Percentiles rank a stretch among this genome's conserved stretches.
These are phyloP conservation scores for Scomberomorus guttatus DNA, from an alignment of 2,797 vertebrate species.

Conservation along the genomic window DNA sequence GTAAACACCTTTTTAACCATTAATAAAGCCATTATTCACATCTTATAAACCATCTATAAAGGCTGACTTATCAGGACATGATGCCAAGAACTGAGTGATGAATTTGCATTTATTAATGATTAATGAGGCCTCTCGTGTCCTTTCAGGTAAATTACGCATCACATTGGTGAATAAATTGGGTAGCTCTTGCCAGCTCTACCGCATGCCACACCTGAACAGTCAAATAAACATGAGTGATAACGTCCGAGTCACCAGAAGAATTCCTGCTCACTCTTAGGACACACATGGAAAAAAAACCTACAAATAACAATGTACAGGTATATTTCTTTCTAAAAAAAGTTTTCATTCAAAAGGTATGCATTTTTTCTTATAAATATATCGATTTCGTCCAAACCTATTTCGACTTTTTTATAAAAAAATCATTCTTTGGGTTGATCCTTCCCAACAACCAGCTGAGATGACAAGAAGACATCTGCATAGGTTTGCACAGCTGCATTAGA, in stretches of 20 bases:
- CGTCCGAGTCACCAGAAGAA: constrained; percentile 6
- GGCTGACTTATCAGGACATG: constrained; percentile 20
- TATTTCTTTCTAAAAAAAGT: constrained; percentile 76
- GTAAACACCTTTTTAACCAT: not conserved
- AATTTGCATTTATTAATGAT: constrained; percentile 14
- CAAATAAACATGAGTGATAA: constrained; percentile 18
- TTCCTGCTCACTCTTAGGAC: constrained; percentile 23
- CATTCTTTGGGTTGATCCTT: constrained; percentile 88
- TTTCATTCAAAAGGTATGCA: constrained; percentile 79
- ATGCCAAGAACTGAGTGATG: not conserved
- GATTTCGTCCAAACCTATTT: constrained; percentile 80
- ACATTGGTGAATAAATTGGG: constrained; percentile 2
- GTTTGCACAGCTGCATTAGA: constrained; percentile 77
- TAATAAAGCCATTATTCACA: not conserved
- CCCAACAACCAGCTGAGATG: constrained; percentile 81
- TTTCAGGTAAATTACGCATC: not conserved
- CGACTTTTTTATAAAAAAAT: constrained; percentile 75
- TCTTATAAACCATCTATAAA: constrained; percentile 1
- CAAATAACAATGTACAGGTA: constrained; percentile 60
- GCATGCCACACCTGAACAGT: constrained; percentile 28
- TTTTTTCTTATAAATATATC: constrained; percentile 87
- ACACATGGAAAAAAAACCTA: constrained; percentile 40
- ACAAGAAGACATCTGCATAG: constrained; percentile 86
- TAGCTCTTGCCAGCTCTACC: constrained; percentile 11
- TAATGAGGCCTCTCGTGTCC: constrained; percentile 14